Percentiles rank a stretch among this genome's conserved stretches.
Conservation (phyloP, 2,113 vertebrate species). For the Laticauda colubrina region DNA sequence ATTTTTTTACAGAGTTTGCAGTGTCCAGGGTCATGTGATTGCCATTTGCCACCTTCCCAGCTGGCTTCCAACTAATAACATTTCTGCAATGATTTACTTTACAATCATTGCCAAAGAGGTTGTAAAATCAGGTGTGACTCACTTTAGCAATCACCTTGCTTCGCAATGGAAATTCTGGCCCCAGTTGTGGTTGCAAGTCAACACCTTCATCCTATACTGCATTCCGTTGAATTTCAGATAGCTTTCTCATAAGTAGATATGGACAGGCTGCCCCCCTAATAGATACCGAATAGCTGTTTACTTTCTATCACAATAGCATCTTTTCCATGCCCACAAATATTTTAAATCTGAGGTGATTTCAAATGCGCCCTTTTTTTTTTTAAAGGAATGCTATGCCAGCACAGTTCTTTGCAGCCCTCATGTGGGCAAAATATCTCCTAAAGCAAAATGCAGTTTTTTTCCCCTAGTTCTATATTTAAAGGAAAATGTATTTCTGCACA, state of each 20-base stretch:
- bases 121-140: neutral
- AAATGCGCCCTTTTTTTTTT: neutral
- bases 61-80: neutral
- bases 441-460: neutral
- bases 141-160: neutral
- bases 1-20: neutral
- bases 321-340: neutral
- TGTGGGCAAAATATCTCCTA: neutral
- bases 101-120: neutral
- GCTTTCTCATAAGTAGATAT: neutral
- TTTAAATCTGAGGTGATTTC: neutral
- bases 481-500: neutral
- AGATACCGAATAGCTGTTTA: neutral
- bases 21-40: neutral
- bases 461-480: neutral
- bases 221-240: neutral
- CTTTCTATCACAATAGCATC: neutral
- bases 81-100: neutral
- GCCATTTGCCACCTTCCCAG: neutral
- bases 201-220: neutral
- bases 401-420: neutral
- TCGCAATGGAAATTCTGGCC: neutral
- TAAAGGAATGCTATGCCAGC: neutral
- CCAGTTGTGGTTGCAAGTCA: neutral
- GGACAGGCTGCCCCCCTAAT: neutral